These are phyloP conservation scores for Marcusenius ussheri DNA, from an alignment of 2,113 vertebrate genomes.

Conservation along the genomic window DNA sequence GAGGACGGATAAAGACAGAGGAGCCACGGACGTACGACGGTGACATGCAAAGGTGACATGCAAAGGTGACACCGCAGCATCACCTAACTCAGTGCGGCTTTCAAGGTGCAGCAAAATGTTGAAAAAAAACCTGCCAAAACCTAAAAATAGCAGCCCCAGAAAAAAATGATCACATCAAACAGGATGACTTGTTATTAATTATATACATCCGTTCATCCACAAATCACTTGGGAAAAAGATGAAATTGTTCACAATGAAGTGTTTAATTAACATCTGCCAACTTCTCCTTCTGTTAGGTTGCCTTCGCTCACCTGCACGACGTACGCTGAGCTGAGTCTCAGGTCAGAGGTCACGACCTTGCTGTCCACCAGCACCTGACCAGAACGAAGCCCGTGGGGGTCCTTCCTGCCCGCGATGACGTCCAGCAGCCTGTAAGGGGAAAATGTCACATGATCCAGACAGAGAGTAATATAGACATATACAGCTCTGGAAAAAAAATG, in stretches of 20 bases:
- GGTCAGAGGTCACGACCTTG: constrained; percentile 49
- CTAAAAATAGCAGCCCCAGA: not conserved
- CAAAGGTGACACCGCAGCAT: not conserved
- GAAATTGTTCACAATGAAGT: not conserved
- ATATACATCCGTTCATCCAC: not conserved
- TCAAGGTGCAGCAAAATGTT: not conserved
- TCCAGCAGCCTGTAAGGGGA: constrained; percentile 56
- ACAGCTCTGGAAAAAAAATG: not conserved
- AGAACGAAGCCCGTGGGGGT: constrained; percentile 56
- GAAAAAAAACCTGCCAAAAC: not conserved
- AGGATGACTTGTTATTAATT: not conserved
- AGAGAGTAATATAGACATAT: not conserved
- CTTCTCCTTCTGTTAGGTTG: not conserved
- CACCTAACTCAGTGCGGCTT: not conserved
- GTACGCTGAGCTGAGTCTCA: constrained; percentile 63
- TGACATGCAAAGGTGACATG: not conserved
- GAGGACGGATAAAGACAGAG: not conserved
- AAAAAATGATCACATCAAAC: not conserved
- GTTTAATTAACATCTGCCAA: not conserved
- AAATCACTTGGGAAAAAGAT: not conserved
- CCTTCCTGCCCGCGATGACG: constrained; percentile 63
- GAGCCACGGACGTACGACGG: not conserved
- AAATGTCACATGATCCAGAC: not conserved
- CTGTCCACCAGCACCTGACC: constrained; percentile 58
- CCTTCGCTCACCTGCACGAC: constrained; percentile 59